A percentile compares a stretch with the other conserved stretches of the same genome.
These are phyloP conservation scores for Pentalonia nigronervosa DNA, from an alignment of 1,140 invertebrate species.

Conservation along the genomic window DNA sequence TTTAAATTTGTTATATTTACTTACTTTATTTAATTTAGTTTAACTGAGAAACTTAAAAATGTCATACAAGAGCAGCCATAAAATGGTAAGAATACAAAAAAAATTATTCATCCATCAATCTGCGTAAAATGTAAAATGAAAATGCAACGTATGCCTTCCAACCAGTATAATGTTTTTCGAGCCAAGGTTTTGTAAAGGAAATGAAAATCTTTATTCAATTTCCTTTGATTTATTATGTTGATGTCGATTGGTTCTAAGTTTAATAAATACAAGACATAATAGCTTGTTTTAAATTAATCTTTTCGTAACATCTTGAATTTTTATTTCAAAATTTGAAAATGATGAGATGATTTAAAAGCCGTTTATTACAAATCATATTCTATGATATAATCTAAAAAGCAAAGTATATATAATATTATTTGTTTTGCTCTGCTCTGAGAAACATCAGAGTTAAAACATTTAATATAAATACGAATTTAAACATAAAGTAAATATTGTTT, in stretches of 20 bases:
- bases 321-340: background rate
- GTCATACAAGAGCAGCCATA: background rate
- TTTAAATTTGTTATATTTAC: background rate
- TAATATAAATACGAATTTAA: background rate
- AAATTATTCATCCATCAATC: background rate
- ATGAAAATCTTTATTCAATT: background rate
- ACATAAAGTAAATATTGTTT: background rate
- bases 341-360: background rate
- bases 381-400: background rate
- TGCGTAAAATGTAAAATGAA: background rate
- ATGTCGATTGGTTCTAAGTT: background rate
- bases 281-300: background rate
- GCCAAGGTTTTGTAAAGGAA: background rate
- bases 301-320: background rate
- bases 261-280: background rate
- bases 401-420: background rate
- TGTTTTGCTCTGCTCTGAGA: background rate
- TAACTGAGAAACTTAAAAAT: background rate
- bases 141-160: background rate
- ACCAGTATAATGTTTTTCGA: background rate
- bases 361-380: background rate
- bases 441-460: background rate
- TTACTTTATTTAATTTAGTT: background rate
- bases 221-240: background rate
- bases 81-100: background rate